Conservation (phyloP, 2,113 vertebrate species). For the Heterotilapia buettikoferi region DNA sequence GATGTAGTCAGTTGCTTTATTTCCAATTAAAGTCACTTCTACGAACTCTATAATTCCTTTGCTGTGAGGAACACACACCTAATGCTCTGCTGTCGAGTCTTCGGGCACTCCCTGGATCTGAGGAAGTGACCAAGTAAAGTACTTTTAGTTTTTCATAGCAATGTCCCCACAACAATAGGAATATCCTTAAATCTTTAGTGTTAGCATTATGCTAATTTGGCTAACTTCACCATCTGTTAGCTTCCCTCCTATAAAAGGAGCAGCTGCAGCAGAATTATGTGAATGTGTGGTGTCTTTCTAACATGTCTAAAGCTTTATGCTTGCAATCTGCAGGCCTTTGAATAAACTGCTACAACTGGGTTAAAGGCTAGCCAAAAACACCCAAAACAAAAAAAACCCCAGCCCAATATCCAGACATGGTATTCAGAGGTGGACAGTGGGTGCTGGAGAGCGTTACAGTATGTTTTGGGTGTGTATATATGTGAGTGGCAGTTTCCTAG, state of each 20-base stretch:
- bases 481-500: background rate
- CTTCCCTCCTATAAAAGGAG: background rate
- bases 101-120: background rate
- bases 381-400: background rate
- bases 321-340: background rate
- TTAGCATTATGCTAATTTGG: background rate
- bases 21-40: background rate
- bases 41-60: background rate
- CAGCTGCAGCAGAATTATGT: background rate
- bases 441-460: background rate
- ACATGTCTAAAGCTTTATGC: background rate
- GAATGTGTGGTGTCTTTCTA: background rate
- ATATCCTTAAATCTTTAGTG: background rate
- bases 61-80: background rate
- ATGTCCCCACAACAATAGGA: background rate
- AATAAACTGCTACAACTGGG: background rate
- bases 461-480: background rate
- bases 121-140: background rate
- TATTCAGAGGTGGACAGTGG: background rate
- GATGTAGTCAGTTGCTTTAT: background rate
- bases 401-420: background rate
- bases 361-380: background rate
- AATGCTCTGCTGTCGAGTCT: background rate
- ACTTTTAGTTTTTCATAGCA: background rate
- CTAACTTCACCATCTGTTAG: background rate